Base-by-base conservation (phyloP, 2,888 invertebrate species). In the Troglohyphantes excavatus region DNA sequence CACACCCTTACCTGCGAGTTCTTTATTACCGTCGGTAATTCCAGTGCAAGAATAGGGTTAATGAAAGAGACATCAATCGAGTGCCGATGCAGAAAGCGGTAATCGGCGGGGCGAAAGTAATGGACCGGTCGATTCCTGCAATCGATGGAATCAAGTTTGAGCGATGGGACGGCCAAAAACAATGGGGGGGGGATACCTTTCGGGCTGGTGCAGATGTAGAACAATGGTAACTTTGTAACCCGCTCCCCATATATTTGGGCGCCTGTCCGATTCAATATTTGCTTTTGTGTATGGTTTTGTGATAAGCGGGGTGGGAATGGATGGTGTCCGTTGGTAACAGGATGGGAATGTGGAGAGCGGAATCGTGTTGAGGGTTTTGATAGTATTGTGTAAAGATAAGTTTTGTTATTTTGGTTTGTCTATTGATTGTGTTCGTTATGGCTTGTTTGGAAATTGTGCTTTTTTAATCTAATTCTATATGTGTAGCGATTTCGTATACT, bases 61-160 rank as follows among this genome's bases (percentile, higher is more conserved):
- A 84, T 84, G 84, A 84, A 73, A 73, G 67, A 67, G 65, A 67
- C 75, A 84, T 84, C 84, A 73, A 84, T 84, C 75, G 73, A 63
- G 13, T 75, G 84, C 65, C 84, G n/a, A 67, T 84, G 75, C 46
- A 70, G 75, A 65, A 84, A 70, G 65, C 68, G 23, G 63, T 72
- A 72, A 83, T 73, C 82, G 61, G 13, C 29, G 43, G 61, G 33
- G 61, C 70, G 82, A 59, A 72, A 70, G 72, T 83, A 83, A 83
- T 83, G 82, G 61, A 83, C 72, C 59, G 72, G 81, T 53, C 72
- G 72, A 72, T 83, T 23, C 0, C 53, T 59, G 59, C 23, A 61
- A 83, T 83, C 82, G 82, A 83, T 83, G 19, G 63, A 33, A 72
- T 39, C 82, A 27, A 26, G 63, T 63, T 59, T 70, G 61, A 61